Evolutionary conservation across 2,113 vertebrate genomes (phyloP), one percentile per base, ranked within the genome.

Genomic region (Otis tarda): DNA sequence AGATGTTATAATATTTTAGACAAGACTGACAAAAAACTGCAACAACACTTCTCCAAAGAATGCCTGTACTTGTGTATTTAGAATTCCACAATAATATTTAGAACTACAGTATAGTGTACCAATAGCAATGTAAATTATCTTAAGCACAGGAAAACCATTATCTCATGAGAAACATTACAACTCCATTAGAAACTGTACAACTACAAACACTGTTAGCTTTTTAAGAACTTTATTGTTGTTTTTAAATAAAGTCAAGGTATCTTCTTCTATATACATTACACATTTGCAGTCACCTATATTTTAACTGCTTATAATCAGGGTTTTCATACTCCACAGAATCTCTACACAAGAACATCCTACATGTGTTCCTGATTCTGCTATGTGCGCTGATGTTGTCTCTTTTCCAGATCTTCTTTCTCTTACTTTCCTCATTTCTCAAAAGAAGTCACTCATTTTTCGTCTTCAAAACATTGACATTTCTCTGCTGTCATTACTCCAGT

Each of bases 371-470:
- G 21, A 49, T 67, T 70, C 41, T 69, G 12, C 13, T 65, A 0
- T 23, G 18, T 3, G 0, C 33, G 0, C 30, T 19, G 12, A 22
- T 30, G 5, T 8, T 70, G 20, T 33, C 16, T 41, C 27, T 83
- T 90, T 88, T 80, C n/a, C 43, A 55, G 4, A 22, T 50, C 25
- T 71, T 63, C 23, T 7, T 68, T 68, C 45, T 82, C 59, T 87
- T 21, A 53, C 33, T 49, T 65, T 80, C 16, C 43, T 68, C 37
- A 39, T 14, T 76, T 90, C 21, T 50, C 52, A 68, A 43, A 76
- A 87, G 28, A 60, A 12, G 13, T 87, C 30, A 30, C 21, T 52
- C 30, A 19, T 67, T 76, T 79, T 71, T 28, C 9, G 53, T 68
- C 52, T 71, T 83, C 43, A 64, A 76, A 67, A 68, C 10, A 41